phyloP scores from a whole-genome alignment of 2,888 invertebrate genomes.

The Allygus modestus region DNA sequence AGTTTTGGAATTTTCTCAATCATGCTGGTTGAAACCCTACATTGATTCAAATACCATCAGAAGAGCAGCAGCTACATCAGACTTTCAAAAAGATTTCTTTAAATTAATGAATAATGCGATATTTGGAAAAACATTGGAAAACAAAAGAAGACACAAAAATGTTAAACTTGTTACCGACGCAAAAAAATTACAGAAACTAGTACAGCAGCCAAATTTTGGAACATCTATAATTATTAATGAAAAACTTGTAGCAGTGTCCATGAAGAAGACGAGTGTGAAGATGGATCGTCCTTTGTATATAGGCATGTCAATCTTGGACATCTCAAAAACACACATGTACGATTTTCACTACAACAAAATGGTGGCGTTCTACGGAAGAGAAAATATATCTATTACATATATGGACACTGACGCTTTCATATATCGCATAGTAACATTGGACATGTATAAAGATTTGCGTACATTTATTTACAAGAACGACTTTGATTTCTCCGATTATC shows the following conservation, averaged over 20 bases:
- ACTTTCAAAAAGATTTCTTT: conserved; percentile 72
- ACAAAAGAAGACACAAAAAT: conserved; percentile 51
- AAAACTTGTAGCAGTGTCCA: conserved; percentile 59
- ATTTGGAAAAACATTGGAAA: conserved; percentile 53
- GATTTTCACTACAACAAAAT: conserved; percentile 62
- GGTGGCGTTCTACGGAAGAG: conserved; percentile 49
- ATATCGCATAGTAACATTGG: conserved; percentile 50
- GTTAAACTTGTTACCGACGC: conserved; percentile 49
- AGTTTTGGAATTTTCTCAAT: conserved; percentile 71
- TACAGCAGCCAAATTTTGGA: conserved; percentile 53
- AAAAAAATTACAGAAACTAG: conserved; percentile 49
- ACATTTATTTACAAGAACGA: conserved; percentile 37
- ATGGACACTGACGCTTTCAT: conserved; percentile 55
- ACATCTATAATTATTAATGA: conserved; percentile 37
- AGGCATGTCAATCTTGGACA: conserved; percentile 57
- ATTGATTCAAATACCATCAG: conserved; percentile 67
- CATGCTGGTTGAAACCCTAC: conserved; percentile 70
- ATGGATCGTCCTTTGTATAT: conserved; percentile 54
- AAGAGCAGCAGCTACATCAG: conserved; percentile 69
- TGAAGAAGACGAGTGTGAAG: conserved; percentile 57
- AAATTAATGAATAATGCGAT: conserved; percentile 51
- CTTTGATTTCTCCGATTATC: conserved; percentile 59
- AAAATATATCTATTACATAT: neutral
- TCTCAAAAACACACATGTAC: conserved; percentile 61
- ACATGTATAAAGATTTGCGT: conserved; percentile 58